Conservation (phyloP, 2,113 vertebrate species). For the Engraulis encrasicolus region DNA sequence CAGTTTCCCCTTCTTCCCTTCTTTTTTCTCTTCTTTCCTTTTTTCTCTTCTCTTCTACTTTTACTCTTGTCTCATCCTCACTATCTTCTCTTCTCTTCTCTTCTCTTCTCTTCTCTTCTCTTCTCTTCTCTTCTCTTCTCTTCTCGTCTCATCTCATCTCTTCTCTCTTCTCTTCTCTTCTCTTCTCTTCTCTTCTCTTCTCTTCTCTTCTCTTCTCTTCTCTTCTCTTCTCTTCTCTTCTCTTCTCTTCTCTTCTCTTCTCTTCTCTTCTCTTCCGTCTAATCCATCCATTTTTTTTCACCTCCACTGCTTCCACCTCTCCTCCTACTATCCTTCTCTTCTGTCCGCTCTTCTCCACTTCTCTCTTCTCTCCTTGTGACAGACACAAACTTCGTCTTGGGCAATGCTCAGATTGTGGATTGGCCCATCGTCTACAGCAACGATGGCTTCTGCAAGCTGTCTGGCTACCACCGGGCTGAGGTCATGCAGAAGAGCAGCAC, state of each 20-base stretch:
- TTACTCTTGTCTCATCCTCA: not conserved
- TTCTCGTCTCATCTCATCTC: not conserved
- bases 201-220: not conserved
- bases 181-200: not conserved
- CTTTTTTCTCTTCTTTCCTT: not conserved
- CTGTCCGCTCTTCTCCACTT: slow-evolving; percentile 8
- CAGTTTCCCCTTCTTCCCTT: not conserved
- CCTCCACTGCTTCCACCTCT: not conserved
- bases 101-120: not conserved
- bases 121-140: slow-evolving; percentile 1
- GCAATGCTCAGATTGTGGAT: slow-evolving; percentile 98
- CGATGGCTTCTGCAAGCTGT: slow-evolving; percentile 98
- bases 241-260: not conserved
- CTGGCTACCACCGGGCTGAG: slow-evolving; percentile 97
- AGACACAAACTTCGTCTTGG: slow-evolving; percentile 99
- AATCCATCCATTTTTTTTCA: not conserved
- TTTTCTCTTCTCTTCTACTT: not conserved
- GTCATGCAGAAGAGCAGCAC: slow-evolving; percentile 99
- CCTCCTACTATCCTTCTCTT: not conserved
- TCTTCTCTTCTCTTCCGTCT: not conserved
- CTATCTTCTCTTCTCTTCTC: not conserved
- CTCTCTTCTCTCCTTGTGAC: slow-evolving; percentile 51
- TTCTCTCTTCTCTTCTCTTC: not conserved
- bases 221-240: not conserved
- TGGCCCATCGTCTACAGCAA: slow-evolving; percentile 99